Conservation (phyloP, 2,797 vertebrate species). For the Sebastiscus tertius region DNA sequence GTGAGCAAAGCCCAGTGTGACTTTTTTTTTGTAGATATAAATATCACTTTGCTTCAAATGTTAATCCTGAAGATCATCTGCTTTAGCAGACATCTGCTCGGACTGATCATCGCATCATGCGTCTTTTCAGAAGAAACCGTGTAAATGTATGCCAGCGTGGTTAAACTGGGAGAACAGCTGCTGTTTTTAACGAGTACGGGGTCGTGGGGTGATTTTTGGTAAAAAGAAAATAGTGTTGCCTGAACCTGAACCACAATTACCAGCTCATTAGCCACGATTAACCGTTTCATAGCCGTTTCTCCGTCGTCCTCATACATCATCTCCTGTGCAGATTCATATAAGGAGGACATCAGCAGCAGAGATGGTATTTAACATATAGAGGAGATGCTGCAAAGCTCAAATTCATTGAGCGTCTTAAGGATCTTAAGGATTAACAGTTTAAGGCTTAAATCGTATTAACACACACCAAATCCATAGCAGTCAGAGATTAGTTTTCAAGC, state of each 20-base stretch:
- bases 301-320: background rate
- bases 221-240: background rate
- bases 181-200: conserved; percentile 5
- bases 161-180: conserved; percentile 1
- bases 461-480: conserved; percentile 63
- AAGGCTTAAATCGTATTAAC: conserved; percentile 69
- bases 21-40: background rate
- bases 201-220: background rate
- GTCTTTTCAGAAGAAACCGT: background rate
- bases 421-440: conserved; percentile 69
- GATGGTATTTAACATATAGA: conserved; percentile 53
- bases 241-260: background rate
- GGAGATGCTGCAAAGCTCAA: conserved; percentile 43
- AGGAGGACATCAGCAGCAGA: conserved; percentile 14
- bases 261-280: conserved; percentile 16
- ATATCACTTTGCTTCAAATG: background rate
- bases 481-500: conserved; percentile 64
- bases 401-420: conserved; percentile 65
- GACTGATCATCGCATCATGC: conserved; percentile 10
- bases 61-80: conserved; percentile 9
- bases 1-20: background rate
- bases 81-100: conserved; percentile 13
- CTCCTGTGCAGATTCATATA: background rate
- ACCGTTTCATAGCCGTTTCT: conserved; percentile 3
- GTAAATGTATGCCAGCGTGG: background rate